A percentile compares a stretch with the other conserved stretches of the same genome.
phyloP scores from a whole-genome alignment of 1,140 invertebrate species.

The Habropoda laboriosa region DNA sequence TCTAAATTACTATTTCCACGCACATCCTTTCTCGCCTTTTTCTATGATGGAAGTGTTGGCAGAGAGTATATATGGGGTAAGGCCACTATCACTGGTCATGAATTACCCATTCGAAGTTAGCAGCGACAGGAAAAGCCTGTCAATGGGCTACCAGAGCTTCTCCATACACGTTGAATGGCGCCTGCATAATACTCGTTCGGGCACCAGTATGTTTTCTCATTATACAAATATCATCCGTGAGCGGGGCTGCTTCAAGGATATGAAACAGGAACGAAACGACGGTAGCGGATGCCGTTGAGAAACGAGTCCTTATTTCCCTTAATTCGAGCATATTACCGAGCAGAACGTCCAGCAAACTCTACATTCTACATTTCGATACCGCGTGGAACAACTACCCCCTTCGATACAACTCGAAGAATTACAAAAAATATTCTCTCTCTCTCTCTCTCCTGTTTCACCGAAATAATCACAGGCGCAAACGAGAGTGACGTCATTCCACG shows the following conservation, averaged over 20 bases:
- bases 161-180: constrained; percentile 14
- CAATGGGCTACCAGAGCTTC: constrained; percentile 26
- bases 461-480: neutral
- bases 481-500: constrained; percentile 50
- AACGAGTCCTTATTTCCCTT: neutral
- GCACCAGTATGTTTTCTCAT: constrained; percentile 26
- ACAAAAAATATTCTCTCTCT: no score
- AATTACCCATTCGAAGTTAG: constrained; percentile 41
- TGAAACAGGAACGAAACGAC: neutral
- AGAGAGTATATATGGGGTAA: constrained; percentile 29
- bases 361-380: no score
- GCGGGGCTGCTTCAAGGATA: neutral
- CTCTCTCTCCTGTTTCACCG: neutral
- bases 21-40: neutral
- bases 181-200: constrained; percentile 41
- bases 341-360: no score
- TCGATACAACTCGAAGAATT: no score
- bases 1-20: neutral
- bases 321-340: neutral
- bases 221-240: constrained; percentile 21
- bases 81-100: constrained; percentile 25
- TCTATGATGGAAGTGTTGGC: neutral
- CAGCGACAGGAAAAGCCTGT: constrained; percentile 36
- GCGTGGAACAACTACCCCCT: no score
- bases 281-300: neutral